Percentiles rank a stretch among this genome's conserved stretches.
These are phyloP conservation scores for Neoascia interrupta DNA, from an alignment of 2,888 invertebrate genomes.

Conservation along the genomic window DNA sequence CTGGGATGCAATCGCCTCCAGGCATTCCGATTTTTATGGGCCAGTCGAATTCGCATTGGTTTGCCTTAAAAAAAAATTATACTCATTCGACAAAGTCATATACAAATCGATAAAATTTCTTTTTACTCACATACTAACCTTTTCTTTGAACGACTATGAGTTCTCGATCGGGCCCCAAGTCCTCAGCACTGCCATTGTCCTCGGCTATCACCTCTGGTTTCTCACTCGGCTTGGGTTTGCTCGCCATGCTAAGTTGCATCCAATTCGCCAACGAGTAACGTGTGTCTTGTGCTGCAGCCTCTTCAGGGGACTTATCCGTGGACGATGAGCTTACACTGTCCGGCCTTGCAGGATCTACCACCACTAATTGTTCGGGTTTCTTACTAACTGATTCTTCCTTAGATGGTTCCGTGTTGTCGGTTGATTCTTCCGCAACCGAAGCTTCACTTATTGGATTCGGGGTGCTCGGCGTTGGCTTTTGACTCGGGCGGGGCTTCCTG, in stretches of 20 bases:
- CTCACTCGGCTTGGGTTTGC: not conserved
- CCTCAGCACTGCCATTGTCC: not conserved
- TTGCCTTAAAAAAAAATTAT: not conserved
- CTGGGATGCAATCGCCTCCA: not conserved
- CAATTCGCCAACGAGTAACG: too few relatives aligned
- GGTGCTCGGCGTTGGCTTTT: not conserved
- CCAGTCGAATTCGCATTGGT: constrained; percentile 4
- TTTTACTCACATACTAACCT: constrained; percentile 25
- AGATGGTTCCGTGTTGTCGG: too few relatives aligned
- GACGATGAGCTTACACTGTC: too few relatives aligned
- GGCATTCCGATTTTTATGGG: not conserved
- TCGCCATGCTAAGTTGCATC: not conserved
- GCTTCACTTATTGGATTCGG: too few relatives aligned
- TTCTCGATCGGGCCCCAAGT: not conserved
- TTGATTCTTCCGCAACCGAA: too few relatives aligned
- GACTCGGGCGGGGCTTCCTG: constrained; percentile 5
- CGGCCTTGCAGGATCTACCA: too few relatives aligned
- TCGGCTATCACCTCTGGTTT: not conserved
- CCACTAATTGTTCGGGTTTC: too few relatives aligned
- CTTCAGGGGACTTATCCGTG: too few relatives aligned
- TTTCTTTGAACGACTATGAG: constrained; percentile 4
- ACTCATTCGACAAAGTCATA: too few relatives aligned
- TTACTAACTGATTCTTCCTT: too few relatives aligned
- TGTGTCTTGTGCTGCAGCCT: too few relatives aligned
- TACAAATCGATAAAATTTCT: not conserved